These are phyloP conservation scores for Scelioninae gen. 2 DNA, from an alignment of 2,888 invertebrate genomes.

Conservation along the genomic window DNA sequence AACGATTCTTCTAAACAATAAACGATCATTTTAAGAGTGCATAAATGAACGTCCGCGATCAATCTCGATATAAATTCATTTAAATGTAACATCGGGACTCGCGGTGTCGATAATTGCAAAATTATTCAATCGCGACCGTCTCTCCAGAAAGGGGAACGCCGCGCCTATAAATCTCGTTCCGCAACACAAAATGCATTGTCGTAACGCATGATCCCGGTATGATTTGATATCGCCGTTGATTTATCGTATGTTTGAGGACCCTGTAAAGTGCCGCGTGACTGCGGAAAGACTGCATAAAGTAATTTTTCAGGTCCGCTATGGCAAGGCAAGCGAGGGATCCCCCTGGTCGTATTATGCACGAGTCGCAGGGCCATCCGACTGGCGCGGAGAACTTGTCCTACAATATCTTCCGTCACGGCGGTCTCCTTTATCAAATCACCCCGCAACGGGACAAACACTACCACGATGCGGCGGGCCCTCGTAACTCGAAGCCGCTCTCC, in stretches of 20 bases:
- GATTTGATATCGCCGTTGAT: slow-evolving; percentile 50
- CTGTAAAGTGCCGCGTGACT: slow-evolving; percentile 56
- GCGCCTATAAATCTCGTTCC: slow-evolving; percentile 46
- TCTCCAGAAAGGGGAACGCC: slow-evolving; percentile 14
- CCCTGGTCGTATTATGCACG: slow-evolving; percentile 57
- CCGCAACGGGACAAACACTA: slow-evolving; percentile 68
- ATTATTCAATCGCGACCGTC: background rate
- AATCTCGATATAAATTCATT: too few relatives aligned
- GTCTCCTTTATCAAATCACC: slow-evolving; percentile 74
- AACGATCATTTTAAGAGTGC: too few relatives aligned
- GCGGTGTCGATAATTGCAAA: slow-evolving; percentile 19
- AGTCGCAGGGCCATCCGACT: slow-evolving; percentile 70
- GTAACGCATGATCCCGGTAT: slow-evolving; percentile 43
- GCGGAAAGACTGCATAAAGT: slow-evolving; percentile 52
- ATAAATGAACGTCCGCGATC: too few relatives aligned
- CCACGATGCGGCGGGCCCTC: slow-evolving; percentile 63
- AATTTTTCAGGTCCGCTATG: slow-evolving; percentile 57
- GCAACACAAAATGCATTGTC: slow-evolving; percentile 47
- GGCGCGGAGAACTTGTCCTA: slow-evolving; percentile 73
- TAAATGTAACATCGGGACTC: too few relatives aligned
- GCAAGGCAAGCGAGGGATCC: slow-evolving; percentile 32
- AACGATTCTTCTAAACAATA: too few relatives aligned
- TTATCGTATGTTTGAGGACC: slow-evolving; percentile 44
- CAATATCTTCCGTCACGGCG: slow-evolving; percentile 75
- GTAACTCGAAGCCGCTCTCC: slow-evolving; percentile 62